Evolutionary conservation across 2,888 invertebrate genomes (phyloP), one percentile per base, ranked within the genome.

Genomic region (Nudaria mundana): DNA sequence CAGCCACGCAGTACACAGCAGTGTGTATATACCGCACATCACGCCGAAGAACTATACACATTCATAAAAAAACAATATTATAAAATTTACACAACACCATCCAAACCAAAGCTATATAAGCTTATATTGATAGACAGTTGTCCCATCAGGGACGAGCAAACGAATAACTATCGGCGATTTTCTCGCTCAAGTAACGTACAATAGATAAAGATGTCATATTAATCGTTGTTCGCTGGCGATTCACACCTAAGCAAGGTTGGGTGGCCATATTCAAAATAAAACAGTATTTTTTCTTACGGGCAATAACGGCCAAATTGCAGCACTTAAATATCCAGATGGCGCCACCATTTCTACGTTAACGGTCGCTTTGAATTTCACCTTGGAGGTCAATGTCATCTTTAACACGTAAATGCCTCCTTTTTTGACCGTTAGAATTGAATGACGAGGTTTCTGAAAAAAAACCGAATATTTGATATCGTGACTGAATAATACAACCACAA

Each of bases 1-100:
- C 35, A 97, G 88, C 98, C 98, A 98, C 22, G 92, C 90, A 1
- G 95, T 71, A 16, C 96, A 96, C 63, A 94, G 91, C n/a, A 94
- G 73, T 0, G 96, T 93, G 82, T 98, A 98, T 35, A 96, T 92
- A 3, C 94, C 90, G 67, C 97, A 97, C 97, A 98, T 97, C 24
- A 93, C 90, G 18, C 94, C 95, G 81, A 97, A 98, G 81, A 98
- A 98, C 93, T 95, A 76, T 1, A 5, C 20, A 5, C 20, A n/a
- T 4, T 24, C 2, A 33, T 4, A 20, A 11, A 18, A 6, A 20
- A 6, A 3, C 7, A 20, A 5, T 20, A 6, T 20, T 20, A 6
- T 20, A n/a, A n/a, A n/a, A 6, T 20, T 5, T 20, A 20, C 5
- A 20, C 7, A 20, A 2, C 5, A 20, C 5, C 20, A 20, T 7